Evolutionary conservation across 2,113 vertebrate species (phyloP), one percentile per base, ranked within the genome.

Genomic region (Clarias batrachus): DNA sequence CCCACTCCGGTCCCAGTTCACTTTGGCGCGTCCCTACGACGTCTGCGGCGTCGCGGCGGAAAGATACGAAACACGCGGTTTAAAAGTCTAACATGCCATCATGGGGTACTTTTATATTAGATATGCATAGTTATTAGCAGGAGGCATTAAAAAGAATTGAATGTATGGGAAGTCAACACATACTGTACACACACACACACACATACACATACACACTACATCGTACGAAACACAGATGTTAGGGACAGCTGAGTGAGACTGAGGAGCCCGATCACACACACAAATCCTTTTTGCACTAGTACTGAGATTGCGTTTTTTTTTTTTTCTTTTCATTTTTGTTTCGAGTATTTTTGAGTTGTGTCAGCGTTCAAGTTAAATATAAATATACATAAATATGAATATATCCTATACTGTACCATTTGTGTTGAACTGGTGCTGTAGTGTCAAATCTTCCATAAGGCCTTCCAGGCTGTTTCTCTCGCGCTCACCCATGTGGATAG

Each of bases 261-360:
- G 84, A 66, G 83, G 82, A 88, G 82, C 77, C 86, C 66, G 76
- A 77, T 87, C 83, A 95, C 95, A 95, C 95, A 96, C 86, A 81
- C 16, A 95, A 95, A 96, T 96, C 96, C 96, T 96, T 96, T 90
- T 97, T 97, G 96, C 96, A 97, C 96, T 97, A 97, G 96, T 96
- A 95, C 95, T 96, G 94, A 96, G 95, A 96, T 96, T 96, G 95
- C 96, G 94, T 94, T 33, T 33, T 33, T 96, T 96, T 96, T 94
- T 95, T 96, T 62, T 74, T 85, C 60, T 56, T 1, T 86, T 81
- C 62, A 76, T 68, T 91, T 82, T 90, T 85, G 60, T 84, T 56
- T 19, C n/a, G 80, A 90, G 74, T 84, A 89, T 87, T 89, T 90
- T 85, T 48, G 85, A 82, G 84, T 90, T 89, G 96, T 96, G 96